These are phyloP conservation scores for Pheosia tremula DNA, from an alignment of 2,888 invertebrate species.

Conservation along the genomic window DNA sequence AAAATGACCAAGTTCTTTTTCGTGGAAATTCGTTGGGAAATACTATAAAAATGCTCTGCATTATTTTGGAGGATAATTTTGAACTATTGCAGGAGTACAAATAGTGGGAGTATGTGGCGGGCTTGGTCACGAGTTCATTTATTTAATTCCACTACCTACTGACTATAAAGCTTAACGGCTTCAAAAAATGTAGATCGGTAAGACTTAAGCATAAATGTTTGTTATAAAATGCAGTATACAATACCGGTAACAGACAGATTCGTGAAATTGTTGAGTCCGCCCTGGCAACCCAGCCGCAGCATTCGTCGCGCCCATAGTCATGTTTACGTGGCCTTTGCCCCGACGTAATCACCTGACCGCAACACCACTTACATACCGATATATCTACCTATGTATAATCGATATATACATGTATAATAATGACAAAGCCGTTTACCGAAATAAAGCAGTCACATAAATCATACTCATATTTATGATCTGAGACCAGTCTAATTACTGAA, in stretches of 20 bases:
- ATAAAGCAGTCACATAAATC: neutral
- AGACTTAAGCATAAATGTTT: no score
- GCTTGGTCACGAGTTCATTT: no score
- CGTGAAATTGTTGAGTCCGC: neutral
- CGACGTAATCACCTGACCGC: constrained; percentile 31
- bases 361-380: constrained; percentile 17
- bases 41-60: no score
- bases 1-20: neutral
- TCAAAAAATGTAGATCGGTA: no score
- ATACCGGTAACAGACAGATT: no score
- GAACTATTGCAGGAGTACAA: neutral
- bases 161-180: no score
- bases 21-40: neutral
- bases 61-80: no score
- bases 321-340: constrained; percentile 30
- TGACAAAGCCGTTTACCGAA: neutral
- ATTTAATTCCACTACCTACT: no score
- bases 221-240: no score
- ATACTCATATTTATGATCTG: neutral
- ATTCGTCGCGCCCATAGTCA: constrained; percentile 1
- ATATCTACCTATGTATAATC: constrained; percentile 8
- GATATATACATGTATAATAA: neutral
- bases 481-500: neutral
- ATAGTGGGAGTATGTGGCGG: no score
- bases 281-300: neutral